Conservation (phyloP, 2,888 invertebrate species). For the Geophilus truncorum region DNA sequence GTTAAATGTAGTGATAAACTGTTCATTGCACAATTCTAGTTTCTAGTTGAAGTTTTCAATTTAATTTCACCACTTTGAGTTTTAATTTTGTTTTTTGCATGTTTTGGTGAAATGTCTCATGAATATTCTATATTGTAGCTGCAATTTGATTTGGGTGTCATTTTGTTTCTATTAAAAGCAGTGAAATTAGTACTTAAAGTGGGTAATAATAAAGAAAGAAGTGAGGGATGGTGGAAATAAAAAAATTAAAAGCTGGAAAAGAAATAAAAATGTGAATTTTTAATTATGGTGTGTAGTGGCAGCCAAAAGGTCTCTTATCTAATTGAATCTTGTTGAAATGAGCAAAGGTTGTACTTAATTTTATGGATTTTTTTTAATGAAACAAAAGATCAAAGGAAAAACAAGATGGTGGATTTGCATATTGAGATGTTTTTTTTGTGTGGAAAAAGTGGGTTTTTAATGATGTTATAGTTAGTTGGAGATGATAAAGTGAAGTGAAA, state of each 20-base stretch:
- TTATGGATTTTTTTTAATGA: no score
- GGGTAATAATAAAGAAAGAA: no score
- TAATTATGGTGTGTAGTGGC: background rate
- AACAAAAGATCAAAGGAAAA: background rate
- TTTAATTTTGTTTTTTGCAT: background rate
- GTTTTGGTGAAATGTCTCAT: background rate
- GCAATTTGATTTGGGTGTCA: background rate
- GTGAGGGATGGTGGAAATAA: no score
- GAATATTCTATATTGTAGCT: background rate
- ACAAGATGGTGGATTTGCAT: background rate
- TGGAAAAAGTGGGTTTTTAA: no score
- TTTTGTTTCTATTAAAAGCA: background rate
- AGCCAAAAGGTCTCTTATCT: background rate
- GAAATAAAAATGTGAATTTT: no score
- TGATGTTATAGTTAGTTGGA: no score
- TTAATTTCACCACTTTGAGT: background rate
- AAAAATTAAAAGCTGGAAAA: background rate
- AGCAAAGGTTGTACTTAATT: background rate
- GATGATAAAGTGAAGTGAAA: no score
- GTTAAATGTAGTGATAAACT: no score
- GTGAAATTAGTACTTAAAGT: no score
- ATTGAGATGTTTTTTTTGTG: background rate
- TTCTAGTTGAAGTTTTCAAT: no score
- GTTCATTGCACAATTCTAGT: no score
- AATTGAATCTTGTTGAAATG: background rate